A percentile compares a stretch with the other conserved stretches of the same genome.
phyloP scores from a whole-genome alignment of 2,113 vertebrate genomes.

The Speoplatyrhinus poulsoni region DNA sequence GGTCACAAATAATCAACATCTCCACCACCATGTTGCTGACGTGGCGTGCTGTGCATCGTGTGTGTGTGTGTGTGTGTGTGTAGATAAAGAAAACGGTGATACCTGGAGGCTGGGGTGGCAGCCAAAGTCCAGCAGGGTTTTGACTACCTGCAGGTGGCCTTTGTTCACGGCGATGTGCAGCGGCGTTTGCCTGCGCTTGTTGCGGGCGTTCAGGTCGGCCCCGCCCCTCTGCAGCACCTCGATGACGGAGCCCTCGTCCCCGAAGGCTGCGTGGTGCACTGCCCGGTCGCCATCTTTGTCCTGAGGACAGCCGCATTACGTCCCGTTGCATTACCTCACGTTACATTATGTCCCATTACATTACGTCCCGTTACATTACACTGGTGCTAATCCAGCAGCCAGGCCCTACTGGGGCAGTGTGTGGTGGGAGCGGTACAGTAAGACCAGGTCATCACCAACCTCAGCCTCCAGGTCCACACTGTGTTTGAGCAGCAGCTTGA shows the following conservation, averaged over 20 bases:
- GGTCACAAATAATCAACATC: neutral
- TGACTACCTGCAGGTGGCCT: constrained; percentile 97
- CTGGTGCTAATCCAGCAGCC: too few species aligned
- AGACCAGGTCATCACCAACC: constrained; percentile 72
- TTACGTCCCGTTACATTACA: too few species aligned
- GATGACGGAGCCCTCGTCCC: constrained; percentile 96
- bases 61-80: neutral
- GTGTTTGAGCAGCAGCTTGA: constrained; percentile 96
- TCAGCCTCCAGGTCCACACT: constrained; percentile 98
- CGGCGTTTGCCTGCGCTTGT: constrained; percentile 95
- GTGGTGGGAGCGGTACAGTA: neutral
- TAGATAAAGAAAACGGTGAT: constrained; percentile 31
- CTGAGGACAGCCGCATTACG: constrained; percentile 62
- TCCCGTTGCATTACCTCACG: too few species aligned
- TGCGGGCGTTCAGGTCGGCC: constrained; percentile 94
- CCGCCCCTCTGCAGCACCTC: constrained; percentile 96
- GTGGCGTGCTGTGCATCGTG: neutral
- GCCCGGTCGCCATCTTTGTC: constrained; percentile 98
- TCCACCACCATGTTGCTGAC: neutral
- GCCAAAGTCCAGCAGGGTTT: constrained; percentile 94
- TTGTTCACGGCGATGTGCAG: constrained; percentile 99
- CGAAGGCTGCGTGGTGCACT: constrained; percentile 96
- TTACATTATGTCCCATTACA: too few species aligned
- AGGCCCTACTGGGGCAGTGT: neutral
- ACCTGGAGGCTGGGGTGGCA: constrained; percentile 99